These are phyloP conservation scores for Agriopis aurantiaria DNA, from an alignment of 2,888 invertebrate genomes.

Conservation along the genomic window DNA sequence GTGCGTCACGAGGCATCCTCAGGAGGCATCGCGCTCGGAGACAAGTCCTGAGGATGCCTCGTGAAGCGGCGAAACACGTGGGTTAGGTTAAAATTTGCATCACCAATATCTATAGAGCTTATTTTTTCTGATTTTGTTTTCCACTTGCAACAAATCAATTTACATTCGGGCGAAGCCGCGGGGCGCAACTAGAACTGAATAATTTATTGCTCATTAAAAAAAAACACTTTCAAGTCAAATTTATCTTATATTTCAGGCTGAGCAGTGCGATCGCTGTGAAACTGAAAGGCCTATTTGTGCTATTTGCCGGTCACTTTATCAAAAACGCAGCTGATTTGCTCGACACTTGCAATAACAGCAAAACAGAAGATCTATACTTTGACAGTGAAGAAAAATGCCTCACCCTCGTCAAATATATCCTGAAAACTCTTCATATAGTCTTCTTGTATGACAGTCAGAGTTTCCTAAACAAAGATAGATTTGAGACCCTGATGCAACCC, in stretches of 20 bases:
- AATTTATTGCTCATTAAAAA: too few relatives aligned
- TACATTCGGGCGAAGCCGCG: too few relatives aligned
- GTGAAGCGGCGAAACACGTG: too few relatives aligned
- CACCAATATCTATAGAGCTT: too few relatives aligned
- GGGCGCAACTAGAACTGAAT: too few relatives aligned
- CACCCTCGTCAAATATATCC: conserved; percentile 89
- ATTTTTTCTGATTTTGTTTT: too few relatives aligned
- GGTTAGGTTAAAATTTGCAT: too few relatives aligned
- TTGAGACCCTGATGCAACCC: conserved; percentile 94
- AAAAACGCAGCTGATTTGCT: conserved; percentile 92
- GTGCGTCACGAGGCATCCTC: too few relatives aligned
- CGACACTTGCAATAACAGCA: conserved; percentile 88
- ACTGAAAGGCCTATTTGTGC: conserved; percentile 94
- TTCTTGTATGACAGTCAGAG: conserved; percentile 94
- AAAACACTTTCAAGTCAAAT: too few relatives aligned
- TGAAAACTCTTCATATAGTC: conserved; percentile 91
- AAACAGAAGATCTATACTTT: conserved; percentile 84
- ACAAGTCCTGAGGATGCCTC: too few relatives aligned
- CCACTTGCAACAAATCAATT: too few relatives aligned
- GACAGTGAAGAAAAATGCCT: conserved; percentile 85
- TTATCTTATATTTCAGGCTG: conserved; percentile 81
- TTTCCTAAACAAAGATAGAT: conserved; percentile 94
- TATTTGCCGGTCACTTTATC: conserved; percentile 95
- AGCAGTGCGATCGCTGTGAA: conserved; percentile 92
- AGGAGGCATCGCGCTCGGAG: too few relatives aligned